Percentiles rank a stretch among this genome's conserved stretches.
These are phyloP conservation scores for Drosophila testacea DNA, from an alignment of 2,888 invertebrate genomes.

Conservation along the genomic window DNA sequence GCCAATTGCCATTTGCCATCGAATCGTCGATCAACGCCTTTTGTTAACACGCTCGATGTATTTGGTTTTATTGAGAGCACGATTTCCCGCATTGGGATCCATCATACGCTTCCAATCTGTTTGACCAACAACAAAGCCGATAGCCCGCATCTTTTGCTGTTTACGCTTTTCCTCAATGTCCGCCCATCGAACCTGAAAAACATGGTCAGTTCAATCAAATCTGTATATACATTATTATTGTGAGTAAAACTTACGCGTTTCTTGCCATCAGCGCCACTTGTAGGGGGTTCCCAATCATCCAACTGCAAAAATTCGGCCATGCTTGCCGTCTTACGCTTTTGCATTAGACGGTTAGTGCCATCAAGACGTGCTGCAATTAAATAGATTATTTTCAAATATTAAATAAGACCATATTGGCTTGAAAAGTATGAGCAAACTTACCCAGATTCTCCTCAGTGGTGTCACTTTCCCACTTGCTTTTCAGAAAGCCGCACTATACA, in stretches of 20 bases:
- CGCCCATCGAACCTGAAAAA: slow-evolving; percentile 96
- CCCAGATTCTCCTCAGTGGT: slow-evolving; percentile 92
- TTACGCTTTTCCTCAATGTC: slow-evolving; percentile 97
- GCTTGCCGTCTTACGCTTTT: slow-evolving; percentile 87
- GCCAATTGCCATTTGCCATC: not conserved
- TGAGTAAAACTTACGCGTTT: slow-evolving; percentile 90
- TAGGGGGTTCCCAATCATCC: slow-evolving; percentile 89
- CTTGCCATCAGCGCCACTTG: slow-evolving; percentile 89
- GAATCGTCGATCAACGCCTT: slow-evolving; percentile 43
- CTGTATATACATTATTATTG: not conserved
- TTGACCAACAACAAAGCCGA: slow-evolving; percentile 98
- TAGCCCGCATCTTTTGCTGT: slow-evolving; percentile 96
- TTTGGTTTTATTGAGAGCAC: slow-evolving; percentile 96
- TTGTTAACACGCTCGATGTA: slow-evolving; percentile 90
- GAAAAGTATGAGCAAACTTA: slow-evolving; percentile 86
- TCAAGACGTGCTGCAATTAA: slow-evolving; percentile 94
- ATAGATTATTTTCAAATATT: not conserved
- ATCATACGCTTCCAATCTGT: slow-evolving; percentile 98
- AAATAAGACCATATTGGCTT: not conserved
- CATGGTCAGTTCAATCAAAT: no score
- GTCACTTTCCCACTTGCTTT: slow-evolving; percentile 95
- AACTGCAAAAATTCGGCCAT: slow-evolving; percentile 96
- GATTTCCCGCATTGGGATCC: slow-evolving; percentile 94
- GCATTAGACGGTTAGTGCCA: slow-evolving; percentile 90
- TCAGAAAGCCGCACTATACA: slow-evolving; percentile 84